Base-by-base conservation (phyloP, 2,797 vertebrate genomes). In the Petrocephalus schoutedeni region DNA sequence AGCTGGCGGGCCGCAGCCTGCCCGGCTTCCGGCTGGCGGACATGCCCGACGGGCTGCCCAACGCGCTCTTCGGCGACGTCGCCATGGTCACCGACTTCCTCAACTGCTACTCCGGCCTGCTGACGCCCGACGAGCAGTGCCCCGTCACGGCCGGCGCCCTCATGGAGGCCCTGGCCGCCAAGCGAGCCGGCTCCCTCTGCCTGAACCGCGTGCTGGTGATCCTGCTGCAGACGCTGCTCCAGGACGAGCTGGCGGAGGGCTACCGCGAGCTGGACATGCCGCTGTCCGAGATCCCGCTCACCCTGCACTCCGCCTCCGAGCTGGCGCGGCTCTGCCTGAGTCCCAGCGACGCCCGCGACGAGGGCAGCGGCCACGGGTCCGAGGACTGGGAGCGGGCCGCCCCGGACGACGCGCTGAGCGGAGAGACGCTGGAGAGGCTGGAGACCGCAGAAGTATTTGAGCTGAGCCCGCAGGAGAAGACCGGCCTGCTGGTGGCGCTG, bases 1-100 rank as follows among this genome's bases (percentile, higher is more conserved):
- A 98, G 87, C 94, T 99, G 1, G 89, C 94, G 56, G 95, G 97
- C 86, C 97, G 95, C 89, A 90, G 49, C 10, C 89, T 99, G 88
- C 98, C 98, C 0, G 8, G 93, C 0, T 98, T 99, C 91, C 96
- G 96, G 86, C 94, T 99, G 19, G 97, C 98, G 23, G 98, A 99
- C 93, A 99, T 97, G 90, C 98, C 98, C 0, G 98, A 99, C 89
- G 98, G 98, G 0, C 92, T 99, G 90, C 98, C 98, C 86, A 99
- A 99, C 87, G 94, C 98, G 0, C 95, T 99, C 32, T 99, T 99
- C 67, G 98, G 98, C 0, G 97, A 98, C 0, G 95, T 99, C 0
- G 98, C 98, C 49, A 97, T 99, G 97, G 96, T 99, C 0, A 96
- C 97, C 16, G 98, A 99, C 89, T 99, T 99, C 91, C 95, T 99